A percentile compares a stretch with the other conserved stretches of the same genome.
phyloP scores from a whole-genome alignment of 2,888 invertebrate species.

The Limnephilus auricula region DNA sequence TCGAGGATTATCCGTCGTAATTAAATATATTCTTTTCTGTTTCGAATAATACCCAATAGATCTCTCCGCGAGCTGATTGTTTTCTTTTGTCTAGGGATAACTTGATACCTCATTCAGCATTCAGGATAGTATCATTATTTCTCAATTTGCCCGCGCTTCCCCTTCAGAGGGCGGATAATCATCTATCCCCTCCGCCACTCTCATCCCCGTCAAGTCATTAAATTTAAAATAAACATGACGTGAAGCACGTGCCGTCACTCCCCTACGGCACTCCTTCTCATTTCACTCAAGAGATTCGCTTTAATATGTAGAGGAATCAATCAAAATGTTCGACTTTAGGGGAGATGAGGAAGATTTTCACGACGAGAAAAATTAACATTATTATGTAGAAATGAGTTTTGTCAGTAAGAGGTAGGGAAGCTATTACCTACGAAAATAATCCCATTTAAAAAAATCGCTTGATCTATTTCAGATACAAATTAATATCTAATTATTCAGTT shows the following conservation, averaged over 20 bases:
- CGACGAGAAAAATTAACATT: neutral
- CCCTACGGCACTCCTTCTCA: conserved; percentile 21
- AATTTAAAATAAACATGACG: conserved; percentile 47
- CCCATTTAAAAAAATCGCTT: too few species aligned
- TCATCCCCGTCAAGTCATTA: conserved; percentile 42
- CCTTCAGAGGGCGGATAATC: neutral
- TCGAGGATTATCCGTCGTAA: neutral
- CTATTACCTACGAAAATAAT: neutral
- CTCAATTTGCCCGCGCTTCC: neutral
- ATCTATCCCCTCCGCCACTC: neutral
- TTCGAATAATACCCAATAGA: neutral
- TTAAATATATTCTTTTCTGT: neutral
- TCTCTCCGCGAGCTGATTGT: neutral
- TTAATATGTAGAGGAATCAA: conserved; percentile 42
- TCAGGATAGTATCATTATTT: neutral
- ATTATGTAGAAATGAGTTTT: neutral
- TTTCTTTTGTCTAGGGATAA: neutral
- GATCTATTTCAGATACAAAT: too few species aligned
- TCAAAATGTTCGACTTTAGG: conserved; percentile 12
- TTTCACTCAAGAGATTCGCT: conserved; percentile 2
- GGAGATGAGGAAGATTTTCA: neutral
- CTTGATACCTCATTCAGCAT: neutral
- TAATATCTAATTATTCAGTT: too few species aligned
- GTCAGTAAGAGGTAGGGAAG: neutral
- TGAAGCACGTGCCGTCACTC: conserved; percentile 34